Evolutionary conservation across 2,113 vertebrate species (phyloP).

Genomic region (Excalfactoria chinensis): DNA sequence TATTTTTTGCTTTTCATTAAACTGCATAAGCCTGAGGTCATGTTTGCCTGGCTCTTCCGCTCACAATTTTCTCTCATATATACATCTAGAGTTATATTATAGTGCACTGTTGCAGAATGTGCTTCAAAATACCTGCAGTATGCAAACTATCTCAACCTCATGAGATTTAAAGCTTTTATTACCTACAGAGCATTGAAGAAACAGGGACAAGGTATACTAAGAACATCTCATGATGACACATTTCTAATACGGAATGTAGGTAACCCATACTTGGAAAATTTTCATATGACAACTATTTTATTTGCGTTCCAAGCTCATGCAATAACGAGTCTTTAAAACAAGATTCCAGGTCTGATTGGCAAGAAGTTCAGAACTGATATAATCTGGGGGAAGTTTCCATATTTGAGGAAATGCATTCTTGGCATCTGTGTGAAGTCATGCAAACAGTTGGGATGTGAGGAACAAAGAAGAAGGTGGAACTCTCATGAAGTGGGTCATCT

Average conservation of each 20-base stretch:
- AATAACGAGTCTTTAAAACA: neutral
- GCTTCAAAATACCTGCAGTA: neutral
- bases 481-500: neutral
- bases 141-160: rapidly evolving
- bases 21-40: neutral
- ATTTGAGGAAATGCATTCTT: neutral
- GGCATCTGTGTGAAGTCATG: neutral
- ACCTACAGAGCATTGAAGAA: neutral
- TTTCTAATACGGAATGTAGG: neutral
- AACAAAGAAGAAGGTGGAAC: neutral
- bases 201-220: neutral
- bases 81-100: neutral
- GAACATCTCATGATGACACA: neutral
- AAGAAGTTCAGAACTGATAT: neutral
- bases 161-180: neutral
- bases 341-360: neutral
- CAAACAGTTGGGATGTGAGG: neutral
- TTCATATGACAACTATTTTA: neutral
- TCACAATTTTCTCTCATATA: neutral
- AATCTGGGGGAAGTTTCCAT: neutral
- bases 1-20: neutral
- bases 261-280: neutral
- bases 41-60: neutral
- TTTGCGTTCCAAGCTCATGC: neutral
- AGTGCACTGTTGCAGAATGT: neutral